Evolutionary conservation across 1,140 invertebrate species (phyloP), one percentile per base, ranked within the genome.

Genomic region (Agrilus planipennis): DNA sequence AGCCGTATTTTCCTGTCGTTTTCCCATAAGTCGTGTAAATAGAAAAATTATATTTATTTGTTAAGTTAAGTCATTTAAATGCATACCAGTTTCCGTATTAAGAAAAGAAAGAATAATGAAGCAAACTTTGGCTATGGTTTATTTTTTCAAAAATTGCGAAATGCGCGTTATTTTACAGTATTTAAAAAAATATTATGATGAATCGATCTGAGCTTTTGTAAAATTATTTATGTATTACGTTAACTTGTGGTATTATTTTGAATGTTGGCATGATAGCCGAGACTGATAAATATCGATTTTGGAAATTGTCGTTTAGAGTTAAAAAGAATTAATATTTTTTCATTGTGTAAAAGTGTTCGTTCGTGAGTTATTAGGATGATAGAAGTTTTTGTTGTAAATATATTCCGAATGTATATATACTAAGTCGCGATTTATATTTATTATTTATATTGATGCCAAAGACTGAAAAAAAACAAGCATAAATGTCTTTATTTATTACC

Each of bases 391-490:
- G 36, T 27, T 28, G 36, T 38, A 19, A 17, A 25, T 38, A 28
- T 18, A 28, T 38, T 27, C 9, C 20, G 17, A 41, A 4, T 37
- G 15, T 53, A 49, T 52, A 54, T 43, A 55, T 55, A 51, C 40
- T 46, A 50, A 46, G 40, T 52, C 48, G 46, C 47, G 42, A 37
- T 44, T 50, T 46, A 46, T 53, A 49, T 53, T 54, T 52, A 52
- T 53, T 53, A 47, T 51, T 49, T 51, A 47, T 42, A 36, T 50
- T 54, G 39, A 42, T 50, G 50, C 55, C 55, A 58, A 58, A 58
- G 55, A 58, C 55, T 58, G 54, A 58, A 54, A 44, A 45, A 42
- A 51, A 48, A 42, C 44, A 49, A 40, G 49, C 54, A 36, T 44
- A 43, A 45, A 39, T 45, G 48, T 48, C 50, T 47, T 45, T 45